A percentile compares a stretch with the other conserved stretches of the same genome.
Conservation (phyloP, 2,888 invertebrate genomes). For the Pyralis farinalis region DNA sequence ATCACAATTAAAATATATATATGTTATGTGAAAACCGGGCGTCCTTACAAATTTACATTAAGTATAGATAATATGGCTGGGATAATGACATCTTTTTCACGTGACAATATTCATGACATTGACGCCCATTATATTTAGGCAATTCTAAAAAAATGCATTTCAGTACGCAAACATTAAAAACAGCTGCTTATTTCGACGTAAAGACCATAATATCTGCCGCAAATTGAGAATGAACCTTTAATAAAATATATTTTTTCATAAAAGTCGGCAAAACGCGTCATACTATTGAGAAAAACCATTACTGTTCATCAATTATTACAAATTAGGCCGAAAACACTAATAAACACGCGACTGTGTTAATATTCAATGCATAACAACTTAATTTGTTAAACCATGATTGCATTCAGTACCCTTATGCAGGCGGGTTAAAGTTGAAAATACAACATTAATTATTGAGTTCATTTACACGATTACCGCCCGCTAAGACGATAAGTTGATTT, state of each 20-base stretch:
- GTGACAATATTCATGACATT: too few relatives aligned
- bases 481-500: slow-evolving; percentile 59
- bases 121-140: not conserved
- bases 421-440: slow-evolving; percentile 33
- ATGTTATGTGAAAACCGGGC: too few relatives aligned
- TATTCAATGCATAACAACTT: slow-evolving; percentile 38
- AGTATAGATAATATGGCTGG: too few relatives aligned
- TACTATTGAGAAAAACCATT: slow-evolving; percentile 5
- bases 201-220: not conserved
- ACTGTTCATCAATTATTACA: slow-evolving; percentile 46
- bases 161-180: too few relatives aligned
- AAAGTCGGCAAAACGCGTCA: slow-evolving; percentile 7
- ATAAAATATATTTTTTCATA: slow-evolving; percentile 7
- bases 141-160: too few relatives aligned
- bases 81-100: too few relatives aligned
- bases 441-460: slow-evolving; percentile 30
- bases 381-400: slow-evolving; percentile 26
- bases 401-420: slow-evolving; percentile 18
- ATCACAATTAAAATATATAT: too few relatives aligned
- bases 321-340: slow-evolving; percentile 44
- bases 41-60: too few relatives aligned
- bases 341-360: slow-evolving; percentile 39
- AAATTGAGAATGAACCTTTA: slow-evolving; percentile 7
- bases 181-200: slow-evolving; percentile 1
- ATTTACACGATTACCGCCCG: slow-evolving; percentile 66